Evolutionary conservation across 2,888 invertebrate genomes (phyloP).

Genomic region (Dryobota labecula): DNA sequence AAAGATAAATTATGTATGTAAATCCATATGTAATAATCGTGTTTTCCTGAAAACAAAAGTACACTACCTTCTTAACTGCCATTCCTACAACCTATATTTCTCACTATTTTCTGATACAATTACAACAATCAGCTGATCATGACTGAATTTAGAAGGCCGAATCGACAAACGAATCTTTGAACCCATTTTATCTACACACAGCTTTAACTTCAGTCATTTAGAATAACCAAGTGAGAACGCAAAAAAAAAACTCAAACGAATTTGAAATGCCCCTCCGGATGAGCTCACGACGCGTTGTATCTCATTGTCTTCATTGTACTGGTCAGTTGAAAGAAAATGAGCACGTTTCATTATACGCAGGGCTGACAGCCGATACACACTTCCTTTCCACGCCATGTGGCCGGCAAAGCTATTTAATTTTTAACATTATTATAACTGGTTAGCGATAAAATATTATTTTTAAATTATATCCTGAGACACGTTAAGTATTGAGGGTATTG

Average conservation of each 20-base stretch:
- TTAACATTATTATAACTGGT: slow-evolving; percentile 72
- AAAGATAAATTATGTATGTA: background rate
- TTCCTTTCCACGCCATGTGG: slow-evolving; percentile 88
- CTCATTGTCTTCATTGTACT: slow-evolving; percentile 88
- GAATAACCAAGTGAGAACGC: slow-evolving; percentile 17
- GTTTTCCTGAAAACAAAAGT: background rate
- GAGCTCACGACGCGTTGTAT: slow-evolving; percentile 80
- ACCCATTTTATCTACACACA: background rate
- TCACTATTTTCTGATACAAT: background rate
- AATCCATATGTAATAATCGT: background rate
- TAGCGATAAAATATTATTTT: slow-evolving; percentile 61
- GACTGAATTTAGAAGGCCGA: too few species aligned
- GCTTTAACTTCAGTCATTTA: slow-evolving; percentile 1
- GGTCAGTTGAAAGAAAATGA: slow-evolving; percentile 88
- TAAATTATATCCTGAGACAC: slow-evolving; percentile 52
- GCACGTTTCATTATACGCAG: slow-evolving; percentile 87
- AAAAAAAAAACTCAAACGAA: slow-evolving; percentile 39
- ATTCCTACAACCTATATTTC: background rate
- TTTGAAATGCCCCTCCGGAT: slow-evolving; percentile 80
- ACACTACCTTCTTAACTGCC: background rate
- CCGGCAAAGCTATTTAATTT: slow-evolving; percentile 77
- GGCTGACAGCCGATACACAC: slow-evolving; percentile 89
- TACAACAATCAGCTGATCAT: background rate
- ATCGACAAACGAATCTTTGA: background rate
- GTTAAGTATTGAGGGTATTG: slow-evolving; percentile 43